These are phyloP conservation scores for Polypedilum vanderplanki DNA, from an alignment of 1,140 invertebrate genomes.

Conservation along the genomic window DNA sequence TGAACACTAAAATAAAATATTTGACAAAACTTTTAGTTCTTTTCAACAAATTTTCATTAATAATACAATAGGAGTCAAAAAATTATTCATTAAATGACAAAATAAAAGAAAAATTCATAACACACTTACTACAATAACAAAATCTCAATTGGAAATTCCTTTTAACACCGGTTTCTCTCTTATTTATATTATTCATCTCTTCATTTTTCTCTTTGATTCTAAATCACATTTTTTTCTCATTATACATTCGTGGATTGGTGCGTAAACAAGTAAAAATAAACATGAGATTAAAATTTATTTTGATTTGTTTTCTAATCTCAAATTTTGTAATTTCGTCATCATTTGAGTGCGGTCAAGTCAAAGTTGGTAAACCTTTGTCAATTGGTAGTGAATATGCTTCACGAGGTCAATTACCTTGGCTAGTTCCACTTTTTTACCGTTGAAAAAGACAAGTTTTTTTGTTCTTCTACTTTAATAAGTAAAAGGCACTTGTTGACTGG, in stretches of 20 bases:
- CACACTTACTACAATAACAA: no score
- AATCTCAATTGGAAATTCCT: no score
- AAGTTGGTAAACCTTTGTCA: not conserved
- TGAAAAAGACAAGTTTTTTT: not conserved
- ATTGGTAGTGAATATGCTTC: not conserved
- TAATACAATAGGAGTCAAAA: no score
- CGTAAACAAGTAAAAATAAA: not conserved
- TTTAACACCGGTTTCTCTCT: no score
- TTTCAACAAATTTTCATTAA: no score
- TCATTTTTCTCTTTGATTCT: not conserved
- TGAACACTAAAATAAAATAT: no score
- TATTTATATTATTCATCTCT: not conserved
- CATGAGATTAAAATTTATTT: not conserved
- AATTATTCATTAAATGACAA: no score
- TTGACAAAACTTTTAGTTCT: no score
- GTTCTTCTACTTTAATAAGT: not conserved
- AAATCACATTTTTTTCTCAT: not conserved
- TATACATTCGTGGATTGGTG: not conserved
- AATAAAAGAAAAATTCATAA: no score
- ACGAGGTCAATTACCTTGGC: not conserved
- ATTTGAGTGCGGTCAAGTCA: not conserved
- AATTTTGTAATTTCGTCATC: not conserved
- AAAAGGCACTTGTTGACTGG: not conserved
- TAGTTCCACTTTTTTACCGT: not conserved
- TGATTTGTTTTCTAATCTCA: not conserved